Conservation (phyloP, 35 echinoderm and acorn worm species). For the Amphiura filiformis region DNA sequence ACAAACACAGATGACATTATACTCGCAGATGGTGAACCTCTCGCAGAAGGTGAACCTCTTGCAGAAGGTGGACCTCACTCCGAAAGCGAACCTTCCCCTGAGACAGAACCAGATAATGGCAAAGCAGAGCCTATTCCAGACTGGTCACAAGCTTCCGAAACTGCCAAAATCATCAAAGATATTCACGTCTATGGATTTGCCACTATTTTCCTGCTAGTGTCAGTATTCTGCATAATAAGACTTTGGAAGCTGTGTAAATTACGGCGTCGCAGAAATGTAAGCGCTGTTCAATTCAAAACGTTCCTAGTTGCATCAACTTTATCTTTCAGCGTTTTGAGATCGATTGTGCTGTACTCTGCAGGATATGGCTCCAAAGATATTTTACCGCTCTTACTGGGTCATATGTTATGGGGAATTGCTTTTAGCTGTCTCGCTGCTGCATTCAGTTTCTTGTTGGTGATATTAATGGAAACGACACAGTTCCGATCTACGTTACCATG, state of each 20-base stretch:
- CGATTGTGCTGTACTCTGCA: background rate
- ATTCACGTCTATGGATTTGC: background rate
- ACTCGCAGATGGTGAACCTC: no score
- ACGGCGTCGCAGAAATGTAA: background rate
- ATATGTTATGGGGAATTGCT: background rate
- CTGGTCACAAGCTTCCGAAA: background rate
- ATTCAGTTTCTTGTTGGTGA: background rate
- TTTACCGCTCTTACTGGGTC: background rate
- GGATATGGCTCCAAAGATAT: background rate
- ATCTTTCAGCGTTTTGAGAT: background rate
- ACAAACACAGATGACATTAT: no score
- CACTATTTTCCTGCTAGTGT: background rate
- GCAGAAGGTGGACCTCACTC: no score
- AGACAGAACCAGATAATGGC: background rate
- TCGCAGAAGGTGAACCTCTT: no score
- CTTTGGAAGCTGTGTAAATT: background rate
- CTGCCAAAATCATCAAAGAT: background rate
- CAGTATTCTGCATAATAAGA: background rate
- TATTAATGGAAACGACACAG: background rate
- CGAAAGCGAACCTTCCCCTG: no score
- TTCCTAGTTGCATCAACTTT: background rate
- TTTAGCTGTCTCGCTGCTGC: background rate
- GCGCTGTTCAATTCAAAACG: background rate
- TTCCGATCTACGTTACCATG: background rate
- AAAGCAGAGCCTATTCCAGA: background rate